phyloP scores from a whole-genome alignment of 2,888 invertebrate species.

The Selenia dentaria region DNA sequence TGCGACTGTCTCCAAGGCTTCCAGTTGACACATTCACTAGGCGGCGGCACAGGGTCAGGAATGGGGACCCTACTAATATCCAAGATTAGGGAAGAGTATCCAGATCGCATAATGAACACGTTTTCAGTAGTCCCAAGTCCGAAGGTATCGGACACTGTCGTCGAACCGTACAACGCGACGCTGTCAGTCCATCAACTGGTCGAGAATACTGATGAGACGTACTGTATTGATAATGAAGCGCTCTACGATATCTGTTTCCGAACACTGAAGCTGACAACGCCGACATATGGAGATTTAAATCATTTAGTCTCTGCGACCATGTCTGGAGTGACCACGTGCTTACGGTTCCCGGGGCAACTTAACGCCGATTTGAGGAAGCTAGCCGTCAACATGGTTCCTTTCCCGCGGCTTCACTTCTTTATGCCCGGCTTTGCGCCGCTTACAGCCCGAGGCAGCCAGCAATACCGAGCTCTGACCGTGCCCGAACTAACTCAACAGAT shows the following conservation, averaged over 20 bases:
- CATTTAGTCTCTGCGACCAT: conserved; percentile 71
- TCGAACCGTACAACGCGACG: conserved; percentile 88
- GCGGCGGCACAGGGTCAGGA: conserved; percentile 91
- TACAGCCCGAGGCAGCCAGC: conserved; percentile 93
- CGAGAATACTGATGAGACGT: conserved; percentile 87
- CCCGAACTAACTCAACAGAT: conserved; percentile 95
- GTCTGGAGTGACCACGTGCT: conserved; percentile 75
- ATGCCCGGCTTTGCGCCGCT: conserved; percentile 87
- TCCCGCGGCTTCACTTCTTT: conserved; percentile 87
- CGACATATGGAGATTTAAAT: conserved; percentile 91
- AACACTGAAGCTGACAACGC: conserved; percentile 89
- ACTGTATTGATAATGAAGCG: conserved; percentile 91
- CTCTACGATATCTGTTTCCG: conserved; percentile 92
- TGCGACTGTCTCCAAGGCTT: conserved; percentile 88
- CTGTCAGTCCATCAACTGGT: conserved; percentile 87
- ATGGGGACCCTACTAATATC: conserved; percentile 89
- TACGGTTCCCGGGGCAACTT: conserved; percentile 71
- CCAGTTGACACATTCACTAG: conserved; percentile 88
- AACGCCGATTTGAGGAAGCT: conserved; percentile 89
- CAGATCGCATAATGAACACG: conserved; percentile 89
- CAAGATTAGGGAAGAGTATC: conserved; percentile 90
- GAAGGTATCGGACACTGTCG: conserved; percentile 90
- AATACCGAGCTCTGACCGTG: conserved; percentile 93
- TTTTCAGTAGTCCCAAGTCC: conserved; percentile 90
- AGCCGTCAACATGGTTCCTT: conserved; percentile 86